A percentile compares a stretch with the other conserved stretches of the same genome.
phyloP scores from a whole-genome alignment of 1,140 invertebrate genomes.

The Lamellibrachia luymesi region DNA sequence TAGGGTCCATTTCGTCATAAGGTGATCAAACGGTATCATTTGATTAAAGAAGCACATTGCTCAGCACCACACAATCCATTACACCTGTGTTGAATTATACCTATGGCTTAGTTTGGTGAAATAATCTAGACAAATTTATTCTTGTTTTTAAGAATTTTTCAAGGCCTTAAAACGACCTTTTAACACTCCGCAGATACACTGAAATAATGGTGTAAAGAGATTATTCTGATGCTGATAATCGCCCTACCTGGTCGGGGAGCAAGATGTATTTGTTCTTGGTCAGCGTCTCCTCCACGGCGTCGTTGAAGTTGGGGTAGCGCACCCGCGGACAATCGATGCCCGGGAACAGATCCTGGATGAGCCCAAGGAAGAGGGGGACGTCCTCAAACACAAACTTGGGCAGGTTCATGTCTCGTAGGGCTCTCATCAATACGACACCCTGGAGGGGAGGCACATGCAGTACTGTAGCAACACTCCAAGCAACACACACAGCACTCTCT shows the following conservation, averaged over 20 bases:
- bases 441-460: constrained; percentile 22
- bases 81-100: no score
- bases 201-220: no score
- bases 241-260: constrained; percentile 72
- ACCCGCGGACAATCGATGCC: constrained; percentile 81
- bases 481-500: no score
- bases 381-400: constrained; percentile 91
- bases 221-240: neutral
- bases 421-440: constrained; percentile 82
- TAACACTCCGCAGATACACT: no score
- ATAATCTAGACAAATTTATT: no score
- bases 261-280: constrained; percentile 69
- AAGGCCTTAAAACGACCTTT: no score
- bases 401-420: constrained; percentile 85
- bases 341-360: constrained; percentile 86
- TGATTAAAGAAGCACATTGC: no score
- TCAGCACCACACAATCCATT: no score
- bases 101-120: no score
- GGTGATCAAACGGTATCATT: no score
- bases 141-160: no score
- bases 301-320: constrained; percentile 80
- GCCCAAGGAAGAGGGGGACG: constrained; percentile 81
- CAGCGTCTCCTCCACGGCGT: constrained; percentile 70
- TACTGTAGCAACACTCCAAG: neutral
- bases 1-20: no score